A percentile compares a stretch with the other conserved stretches of the same genome.
These are phyloP conservation scores for Drosophila sucinea DNA, from an alignment of 1,140 invertebrate genomes.

Conservation along the genomic window DNA sequence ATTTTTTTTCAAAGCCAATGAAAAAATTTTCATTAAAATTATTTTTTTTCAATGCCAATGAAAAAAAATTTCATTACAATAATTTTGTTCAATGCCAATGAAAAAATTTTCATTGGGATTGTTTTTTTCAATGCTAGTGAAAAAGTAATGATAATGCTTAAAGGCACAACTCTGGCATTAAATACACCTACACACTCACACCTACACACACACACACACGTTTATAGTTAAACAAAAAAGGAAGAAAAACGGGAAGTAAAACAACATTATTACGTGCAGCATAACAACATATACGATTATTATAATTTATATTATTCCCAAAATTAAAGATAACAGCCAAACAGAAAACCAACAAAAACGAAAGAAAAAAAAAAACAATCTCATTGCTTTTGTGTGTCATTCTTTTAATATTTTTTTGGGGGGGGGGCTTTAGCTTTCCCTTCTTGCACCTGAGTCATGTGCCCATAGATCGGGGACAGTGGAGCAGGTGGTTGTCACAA, in stretches of 20 bases:
- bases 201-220: slow-evolving; percentile 54
- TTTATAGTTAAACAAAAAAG: slow-evolving; percentile 56
- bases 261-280: slow-evolving; percentile 74
- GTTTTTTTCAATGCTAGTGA: too few relatives aligned
- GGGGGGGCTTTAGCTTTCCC: slow-evolving; percentile 40
- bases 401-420: background rate
- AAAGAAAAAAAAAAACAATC: slow-evolving; percentile 48
- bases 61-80: too few relatives aligned
- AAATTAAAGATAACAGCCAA: slow-evolving; percentile 81
- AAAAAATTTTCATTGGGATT: too few relatives aligned
- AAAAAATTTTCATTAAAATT: too few relatives aligned
- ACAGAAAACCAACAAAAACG: slow-evolving; percentile 44
- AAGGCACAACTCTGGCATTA: too few relatives aligned
- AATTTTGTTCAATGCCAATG: too few relatives aligned
- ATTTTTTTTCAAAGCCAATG: too few relatives aligned
- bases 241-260: slow-evolving; percentile 68
- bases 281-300: slow-evolving; percentile 79
- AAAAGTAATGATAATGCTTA: too few relatives aligned
- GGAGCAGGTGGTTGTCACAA: slow-evolving; percentile 7
- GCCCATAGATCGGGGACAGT: slow-evolving; percentile 38
- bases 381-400: slow-evolving; percentile 5
- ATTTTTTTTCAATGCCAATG: too few relatives aligned
- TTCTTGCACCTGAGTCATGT: slow-evolving; percentile 64
- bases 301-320: slow-evolving; percentile 82
- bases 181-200: slow-evolving; percentile 45